phyloP scores from a whole-genome alignment of 2,888 invertebrate species.

The Drosophila dives region DNA sequence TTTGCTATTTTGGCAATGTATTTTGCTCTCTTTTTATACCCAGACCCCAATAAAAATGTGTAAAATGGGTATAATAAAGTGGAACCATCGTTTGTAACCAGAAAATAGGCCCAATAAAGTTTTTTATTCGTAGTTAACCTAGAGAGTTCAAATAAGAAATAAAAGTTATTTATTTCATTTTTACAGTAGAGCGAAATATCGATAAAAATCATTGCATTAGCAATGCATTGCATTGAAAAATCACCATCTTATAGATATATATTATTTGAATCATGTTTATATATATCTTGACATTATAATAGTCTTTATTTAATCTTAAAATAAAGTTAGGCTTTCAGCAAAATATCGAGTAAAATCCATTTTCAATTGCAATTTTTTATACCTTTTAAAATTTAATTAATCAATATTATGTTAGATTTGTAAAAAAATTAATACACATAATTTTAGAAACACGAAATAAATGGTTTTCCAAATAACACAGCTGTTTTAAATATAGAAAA shows the following conservation, averaged over 20 bases:
- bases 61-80: not conserved
- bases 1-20: slow-evolving; percentile 75
- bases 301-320: too few relatives aligned
- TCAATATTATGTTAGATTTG: not conserved
- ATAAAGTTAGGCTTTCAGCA: not conserved
- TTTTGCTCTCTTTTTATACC: slow-evolving; percentile 9
- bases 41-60: not conserved
- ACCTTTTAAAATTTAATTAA: too few relatives aligned
- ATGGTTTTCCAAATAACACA: not conserved
- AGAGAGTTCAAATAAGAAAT: not conserved
- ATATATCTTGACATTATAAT: not conserved
- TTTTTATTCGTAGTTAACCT: not conserved
- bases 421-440: not conserved
- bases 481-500: not conserved
- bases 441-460: too few relatives aligned
- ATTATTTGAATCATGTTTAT: not conserved
- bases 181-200: not conserved
- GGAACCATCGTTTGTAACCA: not conserved
- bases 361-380: not conserved
- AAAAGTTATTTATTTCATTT: not conserved
- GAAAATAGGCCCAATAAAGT: not conserved
- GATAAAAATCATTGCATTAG: too few relatives aligned
- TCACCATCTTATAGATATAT: not conserved
- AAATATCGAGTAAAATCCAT: not conserved
- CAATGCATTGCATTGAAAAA: not conserved